Base-by-base conservation (phyloP, 2,113 vertebrate genomes). In the Saguinus imperator region DNA sequence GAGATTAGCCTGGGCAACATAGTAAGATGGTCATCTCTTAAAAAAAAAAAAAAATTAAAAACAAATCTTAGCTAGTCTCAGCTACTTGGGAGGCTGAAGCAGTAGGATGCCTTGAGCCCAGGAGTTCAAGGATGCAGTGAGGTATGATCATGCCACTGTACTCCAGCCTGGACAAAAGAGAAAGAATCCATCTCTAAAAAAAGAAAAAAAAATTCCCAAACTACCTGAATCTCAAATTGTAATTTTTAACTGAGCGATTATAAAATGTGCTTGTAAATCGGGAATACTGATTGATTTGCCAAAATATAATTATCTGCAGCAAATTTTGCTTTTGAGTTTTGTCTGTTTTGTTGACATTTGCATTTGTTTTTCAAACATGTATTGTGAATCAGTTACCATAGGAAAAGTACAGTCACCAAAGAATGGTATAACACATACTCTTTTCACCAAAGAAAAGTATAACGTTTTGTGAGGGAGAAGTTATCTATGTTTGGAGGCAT, bases 271-370 rank as follows among this genome's bases (percentile, higher is more conserved):
- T 89, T 64, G 25, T 82, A 93, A 95, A 93, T 81, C 20, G 27
- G 43, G 55, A 93, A 43, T 72, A 27, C 55, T 48, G 43, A 21
- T 76, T 97, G 48, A 40, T 76, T 79, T 88, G 20, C 13, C 21
- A 64, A 58, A 72, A 64, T 75, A 64, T 43, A 87, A 40, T 61
- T 73, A 50, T 76, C 20, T 72, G 45, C 2, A 55, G 20, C 13
- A 89, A 48, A 64, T 66, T 40, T 85, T 96, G 40, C 8, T 87
- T 93, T 96, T 93, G 40, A 93, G 9, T 91, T 91, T 87, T 55
- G 23, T n/a, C 32, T 86, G 14, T 66, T 83, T 95, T 85, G n/a
- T 85, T 76, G 11, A n/a, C 55, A n/a, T 88, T 88, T 87, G 16
- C 13, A 35, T n/a, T 85, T 20, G 40, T 58, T 87, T 40, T 84